Evolutionary conservation across 2,888 invertebrate species (phyloP), one percentile per base, ranked within the genome.

Genomic region (Dynastes tityus): DNA sequence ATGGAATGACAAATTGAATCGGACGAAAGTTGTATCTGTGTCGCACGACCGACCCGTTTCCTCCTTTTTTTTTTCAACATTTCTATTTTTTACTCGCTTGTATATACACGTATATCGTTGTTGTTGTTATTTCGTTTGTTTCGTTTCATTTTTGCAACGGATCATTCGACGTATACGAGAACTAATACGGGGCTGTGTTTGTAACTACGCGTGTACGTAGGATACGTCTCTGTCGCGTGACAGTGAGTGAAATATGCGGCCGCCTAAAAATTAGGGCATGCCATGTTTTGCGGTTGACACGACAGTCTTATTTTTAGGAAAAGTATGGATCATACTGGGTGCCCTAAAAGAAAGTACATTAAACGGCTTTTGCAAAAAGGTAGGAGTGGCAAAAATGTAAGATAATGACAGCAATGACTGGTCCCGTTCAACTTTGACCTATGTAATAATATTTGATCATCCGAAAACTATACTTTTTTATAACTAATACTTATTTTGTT

Each of bases 1-100:
- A 58, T 58, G 22, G 55, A 22, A 58, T 58, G 55, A 58, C 55
- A 58, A 58, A 58, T 58, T 58, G 55, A 58, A 58, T 58, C 55
- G 22, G 55, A 22, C 55, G 22, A 58, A 16, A 22, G 22, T 58
- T 58, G 55, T 22, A 58, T 22, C 55, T 8, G 22, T 58, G 22
- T 22, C 22, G 22, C 16, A 22, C 55, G 22, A 58, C 55, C 53
- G 16, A 22, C 22, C 22, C 13, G 53, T n/a, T n/a, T n/a, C 53
- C n/a, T 13, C n/a, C 16, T 22, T 9, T 58, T 58, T 16, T 58
- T 16, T 58, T 58, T 16, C 8, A 8, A 58, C 16, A 16, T 8
- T 58, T 55, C n/a, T 55, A 55, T 55, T 55, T 55, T 16, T n/a
- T 55, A 22, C 16, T 9, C 22, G 16, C 16, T 22, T 22, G 22